Base-by-base conservation (phyloP, 2,888 invertebrate species). In the Melanostoma scalare region DNA sequence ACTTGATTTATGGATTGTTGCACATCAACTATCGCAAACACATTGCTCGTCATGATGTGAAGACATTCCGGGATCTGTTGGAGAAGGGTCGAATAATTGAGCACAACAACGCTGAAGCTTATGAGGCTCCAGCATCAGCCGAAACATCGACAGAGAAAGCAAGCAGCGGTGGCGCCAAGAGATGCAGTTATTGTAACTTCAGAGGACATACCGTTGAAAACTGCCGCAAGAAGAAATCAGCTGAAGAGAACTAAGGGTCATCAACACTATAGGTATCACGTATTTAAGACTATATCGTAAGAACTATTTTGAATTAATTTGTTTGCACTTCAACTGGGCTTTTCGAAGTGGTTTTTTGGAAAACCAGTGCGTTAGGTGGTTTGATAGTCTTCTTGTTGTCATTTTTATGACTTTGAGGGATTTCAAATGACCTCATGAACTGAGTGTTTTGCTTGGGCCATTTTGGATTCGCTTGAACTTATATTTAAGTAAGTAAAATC, bases 161-260 rank as follows among this genome's bases (percentile, higher is more conserved):
- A 3, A 86, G 86, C 38, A 87, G 88, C 5, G 86, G 85, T 0
- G 85, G 86, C 9, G 86, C 50, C 20, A 88, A 88, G 20, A 88
- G 90, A 53, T 89, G 90, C 78, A 89, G 88, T n/a, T 86, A 87
- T 73, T 90, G 90, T 86, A 89, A 89, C 77, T 90, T 86, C 87
- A 87, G 89, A 4, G 90, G 90, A 4, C 90, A 90, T 73, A 89
- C 88, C 3, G 75, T 63, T 63, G 88, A 88, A 10, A 75, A 86
- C 60, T 90, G 90, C 60, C 90, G 90, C 69, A 90, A 89, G 76
- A 75, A 58, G 52, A 75, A 61, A 31, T 61, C 52, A 61, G 9
- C 52, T 36, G 72, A 52, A 35, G 44, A 61, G 3, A 2, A 61
- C 20, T 69, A 44, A 60, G 20, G 30, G 40, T 58, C 69, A 50